Evolutionary conservation across 2,797 vertebrate genomes (phyloP).

Genomic region (Cirrhinus mrigala): DNA sequence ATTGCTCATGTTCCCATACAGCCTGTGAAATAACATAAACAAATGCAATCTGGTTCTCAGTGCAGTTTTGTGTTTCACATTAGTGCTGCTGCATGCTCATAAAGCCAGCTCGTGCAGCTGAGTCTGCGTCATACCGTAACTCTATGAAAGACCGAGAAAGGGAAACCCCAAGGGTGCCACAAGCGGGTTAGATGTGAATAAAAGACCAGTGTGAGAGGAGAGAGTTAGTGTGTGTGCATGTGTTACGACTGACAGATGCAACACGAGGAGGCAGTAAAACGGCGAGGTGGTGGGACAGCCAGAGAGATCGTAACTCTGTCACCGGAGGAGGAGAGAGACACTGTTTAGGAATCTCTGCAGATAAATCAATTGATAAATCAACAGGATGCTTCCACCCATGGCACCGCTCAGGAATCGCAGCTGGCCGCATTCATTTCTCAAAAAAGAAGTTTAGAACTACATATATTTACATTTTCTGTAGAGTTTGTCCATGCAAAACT

Average conservation of each 20-base stretch:
- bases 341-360: slow-evolving; percentile 50
- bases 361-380: slow-evolving; percentile 53
- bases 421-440: neutral
- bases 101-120: slow-evolving; percentile 42
- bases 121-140: slow-evolving; percentile 52
- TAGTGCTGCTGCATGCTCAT: slow-evolving; percentile 4
- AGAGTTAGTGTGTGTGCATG: slow-evolving; percentile 45
- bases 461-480: neutral
- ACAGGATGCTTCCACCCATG: slow-evolving; percentile 7
- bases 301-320: slow-evolving; percentile 58
- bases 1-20: no score
- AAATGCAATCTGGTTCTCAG: neutral
- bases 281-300: slow-evolving; percentile 44
- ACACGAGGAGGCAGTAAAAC: slow-evolving; percentile 36
- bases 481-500: neutral
- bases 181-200: slow-evolving; percentile 62
- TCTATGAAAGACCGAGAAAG: slow-evolving; percentile 59
- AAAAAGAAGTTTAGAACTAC: neutral
- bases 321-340: slow-evolving; percentile 39
- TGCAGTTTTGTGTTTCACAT: neutral
- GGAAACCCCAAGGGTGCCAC: slow-evolving; percentile 70
- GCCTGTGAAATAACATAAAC: slow-evolving; percentile 46
- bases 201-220: slow-evolving; percentile 39
- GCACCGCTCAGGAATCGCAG: neutral
- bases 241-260: slow-evolving; percentile 60